These are phyloP conservation scores for Halictus ligatus DNA, from an alignment of 2,888 invertebrate species.

Conservation along the genomic window DNA sequence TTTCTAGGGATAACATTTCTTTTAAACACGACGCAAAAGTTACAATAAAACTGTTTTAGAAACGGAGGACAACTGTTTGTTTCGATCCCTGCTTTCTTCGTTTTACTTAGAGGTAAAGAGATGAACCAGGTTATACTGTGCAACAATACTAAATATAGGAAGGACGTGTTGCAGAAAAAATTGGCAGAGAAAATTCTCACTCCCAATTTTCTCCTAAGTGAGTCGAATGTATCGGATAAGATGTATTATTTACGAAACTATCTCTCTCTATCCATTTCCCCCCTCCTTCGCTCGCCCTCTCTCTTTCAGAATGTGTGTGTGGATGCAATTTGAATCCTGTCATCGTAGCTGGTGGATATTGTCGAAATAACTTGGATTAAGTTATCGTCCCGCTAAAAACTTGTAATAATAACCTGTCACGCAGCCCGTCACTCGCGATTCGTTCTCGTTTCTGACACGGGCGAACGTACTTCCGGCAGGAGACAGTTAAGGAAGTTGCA, in stretches of 20 bases:
- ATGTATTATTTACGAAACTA: neutral
- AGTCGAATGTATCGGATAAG: neutral
- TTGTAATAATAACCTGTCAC: conserved; percentile 44
- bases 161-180: neutral
- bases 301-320: neutral
- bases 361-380: conserved; percentile 21
- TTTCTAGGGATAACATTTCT: too few species aligned
- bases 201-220: neutral
- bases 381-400: conserved; percentile 34
- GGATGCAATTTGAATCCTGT: neutral
- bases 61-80: too few species aligned
- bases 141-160: too few species aligned
- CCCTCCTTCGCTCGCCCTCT: too few species aligned
- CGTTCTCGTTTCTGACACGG: conserved; percentile 43
- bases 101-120: too few species aligned
- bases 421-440: conserved; percentile 24
- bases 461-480: conserved; percentile 4
- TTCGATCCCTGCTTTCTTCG: too few species aligned
- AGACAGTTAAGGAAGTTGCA: conserved; percentile 24
- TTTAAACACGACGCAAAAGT: too few species aligned
- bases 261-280: too few species aligned
- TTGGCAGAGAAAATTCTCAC: neutral
- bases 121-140: too few species aligned
- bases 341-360: neutral
- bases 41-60: too few species aligned